Evolutionary conservation across 2,113 vertebrate genomes (phyloP).

Genomic region (Crotophaga sulcirostris): DNA sequence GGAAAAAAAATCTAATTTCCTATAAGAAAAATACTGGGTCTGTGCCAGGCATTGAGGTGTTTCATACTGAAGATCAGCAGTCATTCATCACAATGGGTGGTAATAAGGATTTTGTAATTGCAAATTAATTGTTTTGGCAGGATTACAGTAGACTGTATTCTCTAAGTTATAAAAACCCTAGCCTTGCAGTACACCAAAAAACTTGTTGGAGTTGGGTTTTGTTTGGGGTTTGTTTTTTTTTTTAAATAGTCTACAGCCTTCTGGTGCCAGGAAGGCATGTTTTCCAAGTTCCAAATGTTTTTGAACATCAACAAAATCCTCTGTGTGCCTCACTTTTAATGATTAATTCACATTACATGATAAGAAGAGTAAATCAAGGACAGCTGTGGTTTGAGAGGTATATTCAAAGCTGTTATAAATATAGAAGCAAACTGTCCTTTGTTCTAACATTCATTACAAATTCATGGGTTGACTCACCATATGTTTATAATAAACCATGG

Average conservation of each 20-base stretch:
- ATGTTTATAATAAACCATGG: slow-evolving; percentile 44
- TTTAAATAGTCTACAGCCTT: background rate
- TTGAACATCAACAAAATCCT: slow-evolving; percentile 45
- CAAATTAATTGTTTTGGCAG: slow-evolving; percentile 45
- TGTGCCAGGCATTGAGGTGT: slow-evolving; percentile 35
- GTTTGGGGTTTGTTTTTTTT: background rate
- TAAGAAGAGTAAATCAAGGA: slow-evolving; percentile 51
- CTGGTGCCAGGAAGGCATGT: background rate
- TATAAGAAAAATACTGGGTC: slow-evolving; percentile 13
- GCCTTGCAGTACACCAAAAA: background rate
- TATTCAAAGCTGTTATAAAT: slow-evolving; percentile 38
- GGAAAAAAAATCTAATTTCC: slow-evolving; percentile 10
- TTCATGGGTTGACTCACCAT: slow-evolving; percentile 8
- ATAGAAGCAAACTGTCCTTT: slow-evolving; percentile 40
- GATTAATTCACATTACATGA: slow-evolving; percentile 47
- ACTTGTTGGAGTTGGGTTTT: background rate
- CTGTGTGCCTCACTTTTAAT: background rate
- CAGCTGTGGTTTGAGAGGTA: slow-evolving; percentile 54
- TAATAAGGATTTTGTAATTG: slow-evolving; percentile 39
- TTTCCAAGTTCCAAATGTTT: slow-evolving; percentile 13
- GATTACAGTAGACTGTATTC: background rate
- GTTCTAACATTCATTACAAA: slow-evolving; percentile 50
- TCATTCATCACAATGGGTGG: slow-evolving; percentile 22
- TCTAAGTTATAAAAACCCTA: background rate
- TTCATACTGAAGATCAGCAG: slow-evolving; percentile 14